phyloP scores from a whole-genome alignment of 2,113 vertebrate genomes.

The Lepidothrix coronata region DNA sequence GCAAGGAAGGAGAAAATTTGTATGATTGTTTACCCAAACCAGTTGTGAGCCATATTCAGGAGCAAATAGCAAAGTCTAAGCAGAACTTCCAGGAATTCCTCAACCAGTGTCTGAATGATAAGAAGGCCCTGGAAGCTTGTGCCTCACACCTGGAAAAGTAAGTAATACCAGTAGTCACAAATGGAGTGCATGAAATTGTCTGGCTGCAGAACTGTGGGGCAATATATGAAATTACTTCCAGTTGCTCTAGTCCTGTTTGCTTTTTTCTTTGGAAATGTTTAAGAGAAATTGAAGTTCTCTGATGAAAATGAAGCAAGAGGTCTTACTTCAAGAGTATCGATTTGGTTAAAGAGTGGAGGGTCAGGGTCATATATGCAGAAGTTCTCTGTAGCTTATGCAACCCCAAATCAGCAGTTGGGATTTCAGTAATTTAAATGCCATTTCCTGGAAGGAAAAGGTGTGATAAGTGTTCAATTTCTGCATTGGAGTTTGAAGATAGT shows the following conservation, averaged over 20 bases:
- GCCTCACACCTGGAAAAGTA: slow-evolving; percentile 78
- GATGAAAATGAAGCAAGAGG: background rate
- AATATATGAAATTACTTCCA: background rate
- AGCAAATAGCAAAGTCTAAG: slow-evolving; percentile 82
- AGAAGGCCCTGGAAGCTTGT: slow-evolving; percentile 81
- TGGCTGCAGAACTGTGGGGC: background rate
- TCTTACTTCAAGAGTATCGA: background rate
- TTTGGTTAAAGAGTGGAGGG: background rate
- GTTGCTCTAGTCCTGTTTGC: background rate
- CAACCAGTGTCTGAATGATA: slow-evolving; percentile 80
- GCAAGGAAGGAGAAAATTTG: slow-evolving; percentile 84
- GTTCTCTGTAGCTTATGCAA: background rate
- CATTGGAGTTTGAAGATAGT: background rate
- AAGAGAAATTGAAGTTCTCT: background rate
- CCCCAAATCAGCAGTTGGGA: background rate
- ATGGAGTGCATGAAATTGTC: background rate
- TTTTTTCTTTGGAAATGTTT: background rate
- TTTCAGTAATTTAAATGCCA: background rate
- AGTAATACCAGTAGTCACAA: background rate
- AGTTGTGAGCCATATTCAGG: slow-evolving; percentile 80
- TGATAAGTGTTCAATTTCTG: background rate
- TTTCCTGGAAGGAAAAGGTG: background rate
- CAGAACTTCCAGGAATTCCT: slow-evolving; percentile 84
- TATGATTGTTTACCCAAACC: slow-evolving; percentile 82
- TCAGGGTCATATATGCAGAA: background rate